A percentile compares a stretch with the other conserved stretches of the same genome.
Evolutionary conservation across 2,888 invertebrate species (phyloP).

Genomic region (Thera obeliscata): DNA sequence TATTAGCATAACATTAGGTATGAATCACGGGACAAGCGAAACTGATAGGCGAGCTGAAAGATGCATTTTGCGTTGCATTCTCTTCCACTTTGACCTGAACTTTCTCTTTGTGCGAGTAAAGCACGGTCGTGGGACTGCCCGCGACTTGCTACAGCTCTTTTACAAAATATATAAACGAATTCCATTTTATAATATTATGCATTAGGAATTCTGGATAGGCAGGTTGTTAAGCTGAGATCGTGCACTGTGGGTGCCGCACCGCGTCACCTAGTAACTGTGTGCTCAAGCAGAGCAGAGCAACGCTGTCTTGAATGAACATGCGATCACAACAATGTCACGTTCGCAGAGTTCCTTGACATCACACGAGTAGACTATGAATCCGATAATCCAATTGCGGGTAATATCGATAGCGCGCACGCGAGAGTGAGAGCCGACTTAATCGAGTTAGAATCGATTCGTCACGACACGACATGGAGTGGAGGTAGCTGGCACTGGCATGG

Average conservation of each 20-base stretch:
- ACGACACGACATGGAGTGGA: conserved; percentile 46
- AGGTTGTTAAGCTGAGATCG: conserved; percentile 13
- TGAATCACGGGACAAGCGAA: background rate
- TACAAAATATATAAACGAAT: background rate
- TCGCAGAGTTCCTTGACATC: conserved; percentile 49
- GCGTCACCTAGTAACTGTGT: conserved; percentile 4
- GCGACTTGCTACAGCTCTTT: background rate
- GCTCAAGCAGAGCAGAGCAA: conserved; percentile 19
- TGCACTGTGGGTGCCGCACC: conserved; percentile 9
- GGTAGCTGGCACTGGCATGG: background rate
- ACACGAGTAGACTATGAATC: conserved; percentile 8
- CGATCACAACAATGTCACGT: conserved; percentile 46
- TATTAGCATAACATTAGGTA: background rate
- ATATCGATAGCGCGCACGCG: conserved; percentile 39
- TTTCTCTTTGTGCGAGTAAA: conserved; percentile 29
- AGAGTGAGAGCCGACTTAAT: conserved; percentile 54
- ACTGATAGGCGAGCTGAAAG: conserved; percentile 9
- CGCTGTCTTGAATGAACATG: conserved; percentile 23
- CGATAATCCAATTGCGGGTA: conserved; percentile 48
- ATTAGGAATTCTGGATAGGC: background rate
- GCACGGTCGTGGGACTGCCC: conserved; percentile 11
- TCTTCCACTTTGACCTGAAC: conserved; percentile 21
- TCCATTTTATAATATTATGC: background rate
- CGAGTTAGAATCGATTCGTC: conserved; percentile 67
- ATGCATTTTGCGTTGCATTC: conserved; percentile 17